These are phyloP conservation scores for Eubasilissa regina DNA, from an alignment of 1,140 invertebrate species.

Conservation along the genomic window DNA sequence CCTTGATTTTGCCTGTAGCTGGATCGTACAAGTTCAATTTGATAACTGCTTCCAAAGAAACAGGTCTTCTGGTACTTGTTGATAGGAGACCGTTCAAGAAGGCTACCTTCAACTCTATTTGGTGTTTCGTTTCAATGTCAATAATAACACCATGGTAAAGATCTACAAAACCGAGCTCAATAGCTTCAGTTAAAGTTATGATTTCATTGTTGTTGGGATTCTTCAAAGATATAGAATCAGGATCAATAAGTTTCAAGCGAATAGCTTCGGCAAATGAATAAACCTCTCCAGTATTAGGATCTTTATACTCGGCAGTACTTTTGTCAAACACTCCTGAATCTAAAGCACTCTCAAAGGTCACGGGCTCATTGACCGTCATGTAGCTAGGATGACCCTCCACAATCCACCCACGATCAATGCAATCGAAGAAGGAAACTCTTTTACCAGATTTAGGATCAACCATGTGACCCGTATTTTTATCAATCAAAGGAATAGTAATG, in stretches of 20 bases:
- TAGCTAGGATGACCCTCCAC: slow-evolving; percentile 73
- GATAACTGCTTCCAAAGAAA: slow-evolving; percentile 84
- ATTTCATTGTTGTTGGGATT: slow-evolving; percentile 81
- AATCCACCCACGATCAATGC: slow-evolving; percentile 82
- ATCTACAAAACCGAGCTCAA: slow-evolving; percentile 85
- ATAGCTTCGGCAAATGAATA: slow-evolving; percentile 82
- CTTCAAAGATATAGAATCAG: slow-evolving; percentile 80
- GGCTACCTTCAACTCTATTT: slow-evolving; percentile 80
- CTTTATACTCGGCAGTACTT: slow-evolving; percentile 76
- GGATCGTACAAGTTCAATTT: slow-evolving; percentile 81
- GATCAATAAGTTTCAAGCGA: slow-evolving; percentile 81
- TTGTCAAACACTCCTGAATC: slow-evolving; percentile 78
- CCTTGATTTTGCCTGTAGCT: slow-evolving; percentile 80
- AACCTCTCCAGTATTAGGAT: slow-evolving; percentile 75
- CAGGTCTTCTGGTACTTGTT: slow-evolving; percentile 77
- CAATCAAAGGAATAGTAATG: slow-evolving; percentile 81
- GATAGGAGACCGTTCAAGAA: slow-evolving; percentile 81
- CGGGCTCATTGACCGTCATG: slow-evolving; percentile 64
- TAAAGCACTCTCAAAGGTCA: slow-evolving; percentile 79
- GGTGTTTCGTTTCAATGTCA: slow-evolving; percentile 78
- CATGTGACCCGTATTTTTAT: slow-evolving; percentile 85
- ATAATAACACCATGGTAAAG: slow-evolving; percentile 80
- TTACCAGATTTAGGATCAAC: slow-evolving; percentile 87
- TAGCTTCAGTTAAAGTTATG: slow-evolving; percentile 81
- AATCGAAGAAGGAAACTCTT: slow-evolving; percentile 88